A percentile compares a stretch with the other conserved stretches of the same genome.
phyloP scores from a whole-genome alignment of 1,140 invertebrate species.

The Sogatella furcifera region DNA sequence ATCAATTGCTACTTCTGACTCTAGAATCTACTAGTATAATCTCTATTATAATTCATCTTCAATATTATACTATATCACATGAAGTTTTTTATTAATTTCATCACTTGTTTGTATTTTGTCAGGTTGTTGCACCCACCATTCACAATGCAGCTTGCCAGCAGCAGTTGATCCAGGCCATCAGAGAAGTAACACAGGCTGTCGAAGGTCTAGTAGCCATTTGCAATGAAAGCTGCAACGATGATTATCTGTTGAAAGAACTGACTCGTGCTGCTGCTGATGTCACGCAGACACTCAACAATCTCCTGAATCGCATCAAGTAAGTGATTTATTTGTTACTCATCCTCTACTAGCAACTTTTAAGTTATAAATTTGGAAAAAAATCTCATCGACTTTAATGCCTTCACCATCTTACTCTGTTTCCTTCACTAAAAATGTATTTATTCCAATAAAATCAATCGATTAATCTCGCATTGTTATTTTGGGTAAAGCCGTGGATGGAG shows the following conservation, averaged over 20 bases:
- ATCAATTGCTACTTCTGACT: background rate
- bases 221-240: conserved; percentile 55
- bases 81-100: background rate
- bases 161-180: conserved; percentile 83
- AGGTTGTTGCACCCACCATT: conserved; percentile 74
- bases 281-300: conserved; percentile 76
- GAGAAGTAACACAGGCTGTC: conserved; percentile 86
- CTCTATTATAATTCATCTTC: too few relatives aligned
- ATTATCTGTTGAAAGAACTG: conserved; percentile 63
- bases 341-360: background rate
- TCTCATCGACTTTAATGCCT: too few relatives aligned
- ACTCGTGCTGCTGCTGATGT: conserved; percentile 78
- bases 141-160: conserved; percentile 87
- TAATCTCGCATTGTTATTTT: too few relatives aligned
- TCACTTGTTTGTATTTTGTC: background rate
- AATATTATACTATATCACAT: too few relatives aligned
- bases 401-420: too few relatives aligned
- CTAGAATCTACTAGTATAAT: background rate
- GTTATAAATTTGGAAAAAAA: too few relatives aligned
- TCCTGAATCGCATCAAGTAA: conserved; percentile 80
- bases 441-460: too few relatives aligned
- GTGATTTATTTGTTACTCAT: conserved; percentile 16
- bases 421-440: too few relatives aligned
- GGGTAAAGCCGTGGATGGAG: too few relatives aligned
- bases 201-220: conserved; percentile 82